Evolutionary conservation across 2,888 invertebrate species (phyloP).

Genomic region (Seladonia tumulorum): DNA sequence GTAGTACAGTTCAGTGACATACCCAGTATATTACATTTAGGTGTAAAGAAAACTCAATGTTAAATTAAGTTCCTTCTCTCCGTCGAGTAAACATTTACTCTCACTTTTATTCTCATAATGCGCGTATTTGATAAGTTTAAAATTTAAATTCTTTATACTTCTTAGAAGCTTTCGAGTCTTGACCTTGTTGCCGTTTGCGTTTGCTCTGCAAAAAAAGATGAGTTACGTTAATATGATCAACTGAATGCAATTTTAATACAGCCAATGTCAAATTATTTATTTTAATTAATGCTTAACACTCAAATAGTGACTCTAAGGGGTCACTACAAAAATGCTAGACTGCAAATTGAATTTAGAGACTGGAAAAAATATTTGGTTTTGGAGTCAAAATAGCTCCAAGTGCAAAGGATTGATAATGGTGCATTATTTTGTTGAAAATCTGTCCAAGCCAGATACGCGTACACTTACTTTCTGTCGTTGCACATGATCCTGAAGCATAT

Average conservation of each 20-base stretch:
- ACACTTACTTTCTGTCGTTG: slow-evolving; percentile 94
- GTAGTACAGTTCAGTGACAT: not conserved
- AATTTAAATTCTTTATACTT: slow-evolving; percentile 99
- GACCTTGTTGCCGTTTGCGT: slow-evolving; percentile 95
- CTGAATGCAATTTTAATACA: not conserved
- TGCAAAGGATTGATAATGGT: too few species aligned
- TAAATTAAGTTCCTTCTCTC: slow-evolving; percentile 16
- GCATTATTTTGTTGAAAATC: too few species aligned
- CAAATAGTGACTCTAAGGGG: too few species aligned
- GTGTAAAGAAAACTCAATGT: slow-evolving; percentile 22
- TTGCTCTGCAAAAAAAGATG: slow-evolving; percentile 90
- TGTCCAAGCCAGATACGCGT: not conserved
- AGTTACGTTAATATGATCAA: slow-evolving; percentile 4
- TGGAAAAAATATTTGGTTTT: too few species aligned
- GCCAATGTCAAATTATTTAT: too few species aligned
- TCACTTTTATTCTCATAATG: slow-evolving; percentile 17
- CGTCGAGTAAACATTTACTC: slow-evolving; percentile 19
- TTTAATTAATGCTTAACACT: too few species aligned
- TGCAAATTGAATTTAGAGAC: too few species aligned
- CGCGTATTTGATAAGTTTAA: slow-evolving; percentile 84
- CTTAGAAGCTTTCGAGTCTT: slow-evolving; percentile 95
- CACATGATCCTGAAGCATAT: slow-evolving; percentile 99
- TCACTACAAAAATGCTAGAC: too few species aligned
- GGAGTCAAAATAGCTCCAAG: too few species aligned
- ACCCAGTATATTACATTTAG: not conserved